Conservation (phyloP, 2,797 vertebrate species). For the Heterohyrax brucei region DNA sequence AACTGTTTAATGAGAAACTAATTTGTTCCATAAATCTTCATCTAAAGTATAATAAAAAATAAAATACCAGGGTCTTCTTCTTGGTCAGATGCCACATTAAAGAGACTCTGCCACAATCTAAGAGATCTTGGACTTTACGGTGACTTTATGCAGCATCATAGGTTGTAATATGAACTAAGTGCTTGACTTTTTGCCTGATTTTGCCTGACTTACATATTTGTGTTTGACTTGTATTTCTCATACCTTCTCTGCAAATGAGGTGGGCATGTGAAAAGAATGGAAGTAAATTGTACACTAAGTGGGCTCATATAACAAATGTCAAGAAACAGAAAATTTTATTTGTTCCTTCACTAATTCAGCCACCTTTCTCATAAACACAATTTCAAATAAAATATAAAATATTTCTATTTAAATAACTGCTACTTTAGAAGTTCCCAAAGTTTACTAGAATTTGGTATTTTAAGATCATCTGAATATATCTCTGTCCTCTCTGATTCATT, state of each 20-base stretch:
- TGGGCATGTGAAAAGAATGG: neutral
- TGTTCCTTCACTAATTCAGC: constrained; percentile 42
- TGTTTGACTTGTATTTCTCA: constrained; percentile 27
- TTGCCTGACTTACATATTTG: neutral
- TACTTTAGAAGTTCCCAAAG: constrained; percentile 21
- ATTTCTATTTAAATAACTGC: constrained; percentile 47
- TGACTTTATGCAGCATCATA: neutral
- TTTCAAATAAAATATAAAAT: neutral
- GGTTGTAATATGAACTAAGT: neutral
- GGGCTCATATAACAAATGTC: neutral
- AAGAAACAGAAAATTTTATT: constrained; percentile 32
- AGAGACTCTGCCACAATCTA: neutral
- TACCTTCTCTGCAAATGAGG: neutral
- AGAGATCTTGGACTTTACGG: neutral
- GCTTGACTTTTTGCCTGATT: neutral
- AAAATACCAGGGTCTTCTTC: neutral
- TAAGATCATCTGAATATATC: constrained; percentile 10
- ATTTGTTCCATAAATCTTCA: too few relatives aligned
- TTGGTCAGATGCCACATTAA: neutral
- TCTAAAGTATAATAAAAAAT: too few relatives aligned
- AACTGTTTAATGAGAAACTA: too few relatives aligned
- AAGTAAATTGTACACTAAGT: constrained; percentile 55
- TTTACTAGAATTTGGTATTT: constrained; percentile 56
- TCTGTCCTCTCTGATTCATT: constrained; percentile 24
- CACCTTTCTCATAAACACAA: constrained; percentile 31